Evolutionary conservation across 2,113 vertebrate species (phyloP).

Genomic region (Siniperca chuatsi): DNA sequence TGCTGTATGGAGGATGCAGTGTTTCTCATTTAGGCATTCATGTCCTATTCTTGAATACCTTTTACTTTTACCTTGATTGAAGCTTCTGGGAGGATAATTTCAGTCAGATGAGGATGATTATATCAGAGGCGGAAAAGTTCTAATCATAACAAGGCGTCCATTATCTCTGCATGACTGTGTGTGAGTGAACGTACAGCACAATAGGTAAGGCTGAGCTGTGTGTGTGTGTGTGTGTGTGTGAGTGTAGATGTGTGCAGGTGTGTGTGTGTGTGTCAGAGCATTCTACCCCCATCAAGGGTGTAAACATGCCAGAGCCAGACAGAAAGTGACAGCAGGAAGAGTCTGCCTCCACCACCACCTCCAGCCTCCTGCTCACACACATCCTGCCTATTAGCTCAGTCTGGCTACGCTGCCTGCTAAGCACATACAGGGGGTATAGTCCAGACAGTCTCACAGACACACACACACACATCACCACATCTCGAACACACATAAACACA

Average conservation of each 20-base stretch:
- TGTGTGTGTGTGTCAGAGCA: conserved; percentile 26
- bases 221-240: conserved; percentile 18
- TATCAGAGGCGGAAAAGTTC: conserved; percentile 35
- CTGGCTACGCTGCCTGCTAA: conserved; percentile 48
- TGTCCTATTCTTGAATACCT: not conserved
- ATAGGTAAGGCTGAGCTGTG: conserved; percentile 6
- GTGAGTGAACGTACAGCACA: conserved; percentile 12
- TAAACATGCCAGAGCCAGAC: conserved; percentile 62
- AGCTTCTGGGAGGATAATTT: conserved; percentile 25
- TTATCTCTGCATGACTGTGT: conserved; percentile 44
- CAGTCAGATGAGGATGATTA: conserved; percentile 46
- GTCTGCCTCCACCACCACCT: conserved; percentile 48
- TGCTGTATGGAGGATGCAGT: conserved; percentile 2
- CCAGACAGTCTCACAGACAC: conserved; percentile 33
- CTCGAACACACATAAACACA: conserved; percentile 23
- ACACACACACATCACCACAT: conserved; percentile 10
- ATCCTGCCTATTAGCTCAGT: conserved; percentile 59
- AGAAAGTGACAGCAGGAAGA: conserved; percentile 64
- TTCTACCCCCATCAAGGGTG: conserved; percentile 25
- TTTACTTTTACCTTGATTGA: not conserved
- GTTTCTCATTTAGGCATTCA: not conserved
- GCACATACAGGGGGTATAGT: conserved; percentile 44
- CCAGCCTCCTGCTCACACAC: conserved; percentile 60
- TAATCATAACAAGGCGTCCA: conserved; percentile 28
- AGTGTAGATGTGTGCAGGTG: not conserved